Conservation (phyloP, 2,113 vertebrate species). For the Passer montanus region DNA sequence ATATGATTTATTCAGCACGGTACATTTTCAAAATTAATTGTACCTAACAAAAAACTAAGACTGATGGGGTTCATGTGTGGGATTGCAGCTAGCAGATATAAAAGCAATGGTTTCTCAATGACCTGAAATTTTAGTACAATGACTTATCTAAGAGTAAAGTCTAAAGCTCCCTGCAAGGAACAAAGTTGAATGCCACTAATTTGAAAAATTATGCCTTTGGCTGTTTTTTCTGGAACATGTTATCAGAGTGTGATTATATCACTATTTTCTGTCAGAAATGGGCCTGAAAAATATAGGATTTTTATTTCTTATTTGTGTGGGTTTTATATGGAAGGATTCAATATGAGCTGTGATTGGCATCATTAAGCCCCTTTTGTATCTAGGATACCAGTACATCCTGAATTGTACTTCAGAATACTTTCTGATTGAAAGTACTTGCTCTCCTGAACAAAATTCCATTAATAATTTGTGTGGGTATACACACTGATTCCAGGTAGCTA, state of each 20-base stretch:
- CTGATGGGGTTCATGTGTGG: conserved; percentile 14
- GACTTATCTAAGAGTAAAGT: not conserved
- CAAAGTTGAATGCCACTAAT: conserved; percentile 17
- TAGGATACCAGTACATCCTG: conserved; percentile 9
- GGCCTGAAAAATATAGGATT: not conserved
- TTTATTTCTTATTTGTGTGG: conserved; percentile 29
- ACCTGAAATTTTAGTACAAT: conserved; percentile 36
- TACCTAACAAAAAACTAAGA: not conserved
- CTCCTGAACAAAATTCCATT: not conserved
- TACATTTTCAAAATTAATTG: conserved; percentile 38
- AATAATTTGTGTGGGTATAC: not conserved
- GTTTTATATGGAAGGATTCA: not conserved
- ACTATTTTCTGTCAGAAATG: conserved; percentile 28
- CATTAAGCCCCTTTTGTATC: conserved; percentile 16
- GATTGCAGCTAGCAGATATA: not conserved
- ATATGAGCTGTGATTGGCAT: not conserved
- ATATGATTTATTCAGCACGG: not conserved
- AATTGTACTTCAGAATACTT: not conserved
- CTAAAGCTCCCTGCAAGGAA: not conserved
- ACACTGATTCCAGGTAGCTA: not conserved
- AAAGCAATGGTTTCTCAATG: conserved; percentile 20
- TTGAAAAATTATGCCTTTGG: conserved; percentile 48
- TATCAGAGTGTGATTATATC: conserved; percentile 8
- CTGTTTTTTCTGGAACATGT: not conserved
- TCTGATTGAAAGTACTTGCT: not conserved